phyloP scores from a whole-genome alignment of 2,113 vertebrate genomes.

The Ctenomys sociabilis region DNA sequence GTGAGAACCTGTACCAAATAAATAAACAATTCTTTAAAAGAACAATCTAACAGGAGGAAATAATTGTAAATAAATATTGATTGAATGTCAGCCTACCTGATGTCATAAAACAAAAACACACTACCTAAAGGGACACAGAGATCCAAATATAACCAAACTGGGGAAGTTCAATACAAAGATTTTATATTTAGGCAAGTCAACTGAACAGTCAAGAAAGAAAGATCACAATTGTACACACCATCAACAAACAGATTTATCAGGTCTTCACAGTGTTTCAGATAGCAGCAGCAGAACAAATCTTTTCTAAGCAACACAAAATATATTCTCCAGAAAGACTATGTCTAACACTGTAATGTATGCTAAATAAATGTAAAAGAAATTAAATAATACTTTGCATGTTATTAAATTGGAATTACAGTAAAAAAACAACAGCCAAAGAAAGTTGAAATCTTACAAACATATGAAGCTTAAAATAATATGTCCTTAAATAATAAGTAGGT shows the following conservation, averaged over 20 bases:
- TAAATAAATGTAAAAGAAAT: neutral
- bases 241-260: neutral
- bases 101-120: neutral
- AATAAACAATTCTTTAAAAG: neutral
- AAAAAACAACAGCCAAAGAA: neutral
- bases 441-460: neutral
- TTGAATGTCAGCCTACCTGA: neutral
- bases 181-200: neutral
- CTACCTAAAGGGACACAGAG: neutral
- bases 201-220: neutral
- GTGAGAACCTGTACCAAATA: too few species aligned
- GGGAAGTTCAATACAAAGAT: neutral
- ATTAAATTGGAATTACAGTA: neutral
- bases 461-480: neutral
- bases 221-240: neutral
- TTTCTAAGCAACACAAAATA: neutral
- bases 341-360: neutral
- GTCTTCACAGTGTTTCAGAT: neutral
- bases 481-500: neutral
- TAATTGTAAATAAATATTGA: neutral
- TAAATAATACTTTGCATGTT: neutral
- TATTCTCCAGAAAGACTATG: neutral
- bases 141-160: neutral
- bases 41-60: neutral
- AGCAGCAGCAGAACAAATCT: neutral